Conservation (phyloP, 1,140 invertebrate species). For the Drosophila ironensis region DNA sequence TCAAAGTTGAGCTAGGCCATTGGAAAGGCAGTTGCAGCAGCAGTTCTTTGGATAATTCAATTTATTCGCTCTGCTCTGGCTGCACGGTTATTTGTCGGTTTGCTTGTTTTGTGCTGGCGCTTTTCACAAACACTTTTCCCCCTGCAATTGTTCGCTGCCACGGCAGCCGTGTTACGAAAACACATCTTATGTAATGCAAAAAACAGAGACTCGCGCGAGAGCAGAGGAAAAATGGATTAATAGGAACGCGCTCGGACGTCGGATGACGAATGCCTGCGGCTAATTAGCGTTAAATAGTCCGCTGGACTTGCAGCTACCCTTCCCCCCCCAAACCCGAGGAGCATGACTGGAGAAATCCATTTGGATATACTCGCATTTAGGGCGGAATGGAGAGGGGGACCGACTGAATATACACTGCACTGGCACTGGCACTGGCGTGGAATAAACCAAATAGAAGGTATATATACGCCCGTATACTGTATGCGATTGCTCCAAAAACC, state of each 20-base stretch:
- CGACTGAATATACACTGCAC: constrained; percentile 27
- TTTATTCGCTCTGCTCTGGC: constrained; percentile 11
- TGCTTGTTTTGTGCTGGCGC: constrained; percentile 35
- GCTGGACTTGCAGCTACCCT: constrained; percentile 5
- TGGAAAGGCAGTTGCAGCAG: constrained; percentile 38
- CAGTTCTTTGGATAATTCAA: constrained; percentile 32
- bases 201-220: constrained; percentile 48
- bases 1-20: constrained; percentile 29
- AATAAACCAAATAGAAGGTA: constrained; percentile 4
- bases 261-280: neutral
- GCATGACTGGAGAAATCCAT: constrained; percentile 35
- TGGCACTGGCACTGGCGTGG: constrained; percentile 19
- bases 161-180: constrained; percentile 66
- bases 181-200: constrained; percentile 75
- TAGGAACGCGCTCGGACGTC: constrained; percentile 20
- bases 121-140: constrained; percentile 47
- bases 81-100: constrained; percentile 57
- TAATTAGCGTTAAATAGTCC: constrained; percentile 32
- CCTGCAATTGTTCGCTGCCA: constrained; percentile 49
- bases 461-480: constrained; percentile 20
- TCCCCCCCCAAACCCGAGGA: constrained; percentile 14
- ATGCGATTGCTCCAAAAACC: constrained; percentile 49
- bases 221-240: constrained; percentile 13
- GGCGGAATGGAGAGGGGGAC: neutral
- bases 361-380: neutral